Evolutionary conservation across 2,888 invertebrate species (phyloP), one percentile per base, ranked within the genome.

Genomic region (Apodemia mormo): DNA sequence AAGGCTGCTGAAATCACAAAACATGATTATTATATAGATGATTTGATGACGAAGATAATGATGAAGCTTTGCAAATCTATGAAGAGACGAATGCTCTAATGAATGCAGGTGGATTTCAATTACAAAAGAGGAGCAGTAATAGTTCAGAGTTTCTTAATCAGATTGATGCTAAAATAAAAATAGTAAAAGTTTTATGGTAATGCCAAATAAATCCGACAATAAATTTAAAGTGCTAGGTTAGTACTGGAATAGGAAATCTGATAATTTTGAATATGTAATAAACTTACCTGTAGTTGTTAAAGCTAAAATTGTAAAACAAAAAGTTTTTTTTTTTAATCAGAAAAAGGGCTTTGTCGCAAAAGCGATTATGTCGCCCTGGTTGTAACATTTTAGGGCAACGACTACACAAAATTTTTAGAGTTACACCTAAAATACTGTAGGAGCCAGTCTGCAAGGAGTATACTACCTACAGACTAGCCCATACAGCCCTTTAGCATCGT

Each of bases 121-220:
- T 81, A 7, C 75, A 81, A 49, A 77, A 81, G 67, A 77, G 76
- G 76, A 33, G 30, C 0, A 74, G 73, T n/a, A 75, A 76, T 66
- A 70, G 30, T 58, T 30, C 70, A 7, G 45, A 66, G n/a, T 68
- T 76, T 14, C 22, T 67, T 30, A 29, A 68, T 4, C 14, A 66
- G 0, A 70, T 73, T 40, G 30, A 65, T 29, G 9, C 67, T 54
- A 29, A 22, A 40, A 67, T 3, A 40, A 5, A 10, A 5, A 14
- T 58, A 49, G 33, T 12, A 52, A n/a, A 10, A 64, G 68, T 33
- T 22, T 7, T 14, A 49, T 68, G 45, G 45, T 61, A 40, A 61
- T 68, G 45, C 14, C 43, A 64, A 4, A 14, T 30, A 10, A 69
- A 73, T 52, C 65, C 67, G 29, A 61, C 70, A 37, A 68, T 68